Conservation (phyloP, 2,797 vertebrate genomes). For the Pelodytes ibericus region DNA sequence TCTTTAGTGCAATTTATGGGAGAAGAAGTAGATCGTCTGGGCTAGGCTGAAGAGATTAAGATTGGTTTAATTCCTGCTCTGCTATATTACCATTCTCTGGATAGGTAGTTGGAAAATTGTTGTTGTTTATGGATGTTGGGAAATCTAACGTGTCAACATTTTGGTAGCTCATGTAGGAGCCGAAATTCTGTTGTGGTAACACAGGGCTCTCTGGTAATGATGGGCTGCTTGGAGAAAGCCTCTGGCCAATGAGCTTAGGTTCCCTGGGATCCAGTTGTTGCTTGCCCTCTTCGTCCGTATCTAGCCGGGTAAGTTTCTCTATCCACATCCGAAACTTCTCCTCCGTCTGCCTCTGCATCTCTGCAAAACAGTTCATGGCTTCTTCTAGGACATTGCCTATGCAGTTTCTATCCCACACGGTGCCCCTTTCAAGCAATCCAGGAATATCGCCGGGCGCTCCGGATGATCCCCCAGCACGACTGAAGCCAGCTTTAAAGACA, state of each 20-base stretch:
- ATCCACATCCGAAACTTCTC: constrained; percentile 91
- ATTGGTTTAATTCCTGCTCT: constrained; percentile 76
- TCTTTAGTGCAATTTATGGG: constrained; percentile 61
- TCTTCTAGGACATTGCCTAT: constrained; percentile 92
- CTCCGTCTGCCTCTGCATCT: constrained; percentile 94
- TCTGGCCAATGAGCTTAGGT: constrained; percentile 74
- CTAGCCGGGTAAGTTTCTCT: constrained; percentile 87
- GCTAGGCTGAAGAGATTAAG: constrained; percentile 76
- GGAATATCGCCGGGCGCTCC: constrained; percentile 85
- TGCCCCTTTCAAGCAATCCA: constrained; percentile 87
- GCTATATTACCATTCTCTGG: constrained; percentile 82
- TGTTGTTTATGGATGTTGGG: constrained; percentile 73
- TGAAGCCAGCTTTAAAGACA: constrained; percentile 97
- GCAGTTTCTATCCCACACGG: constrained; percentile 88
- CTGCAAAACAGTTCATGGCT: constrained; percentile 90
- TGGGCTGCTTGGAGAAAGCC: constrained; percentile 70
- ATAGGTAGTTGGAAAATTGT: constrained; percentile 72
- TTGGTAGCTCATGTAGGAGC: constrained; percentile 76
- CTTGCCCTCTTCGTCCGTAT: constrained; percentile 81
- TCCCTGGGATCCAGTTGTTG: constrained; percentile 78
- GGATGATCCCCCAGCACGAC: constrained; percentile 85
- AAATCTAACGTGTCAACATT: constrained; percentile 71
- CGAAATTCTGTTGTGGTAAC: constrained; percentile 79
- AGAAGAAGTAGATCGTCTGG: constrained; percentile 56
- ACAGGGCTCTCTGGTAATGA: constrained; percentile 77